phyloP scores from a whole-genome alignment of 2,113 vertebrate genomes.

The Peromyscus polionotus region DNA sequence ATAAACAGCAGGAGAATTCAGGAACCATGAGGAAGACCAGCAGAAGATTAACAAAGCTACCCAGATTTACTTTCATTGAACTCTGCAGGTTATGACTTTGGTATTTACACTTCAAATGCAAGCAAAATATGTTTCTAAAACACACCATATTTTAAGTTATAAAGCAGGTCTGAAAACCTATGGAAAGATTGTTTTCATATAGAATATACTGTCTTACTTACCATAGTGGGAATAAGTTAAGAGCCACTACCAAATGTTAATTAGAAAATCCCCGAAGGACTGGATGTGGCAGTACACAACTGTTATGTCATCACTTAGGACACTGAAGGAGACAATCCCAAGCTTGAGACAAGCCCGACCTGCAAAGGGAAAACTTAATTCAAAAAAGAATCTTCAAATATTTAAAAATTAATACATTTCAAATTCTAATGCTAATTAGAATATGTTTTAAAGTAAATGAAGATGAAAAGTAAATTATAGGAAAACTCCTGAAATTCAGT shows the following conservation, averaged over 20 bases:
- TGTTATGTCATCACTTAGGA: background rate
- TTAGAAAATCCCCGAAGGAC: background rate
- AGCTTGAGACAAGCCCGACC: too few relatives aligned
- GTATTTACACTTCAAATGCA: background rate
- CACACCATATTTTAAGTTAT: background rate
- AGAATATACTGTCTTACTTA: background rate
- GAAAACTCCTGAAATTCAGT: background rate
- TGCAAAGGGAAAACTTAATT: background rate
- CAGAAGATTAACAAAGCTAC: background rate
- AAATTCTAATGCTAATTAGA: background rate
- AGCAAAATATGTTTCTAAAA: background rate
- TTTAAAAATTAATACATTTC: slow-evolving; percentile 19
- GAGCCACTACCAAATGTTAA: background rate
- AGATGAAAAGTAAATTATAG: slow-evolving; percentile 2
- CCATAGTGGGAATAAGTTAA: background rate
- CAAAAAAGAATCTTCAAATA: background rate
- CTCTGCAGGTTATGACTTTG: background rate
- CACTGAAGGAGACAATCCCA: too few relatives aligned
- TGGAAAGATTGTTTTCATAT: background rate
- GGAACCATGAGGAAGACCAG: background rate
- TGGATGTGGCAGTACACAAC: background rate
- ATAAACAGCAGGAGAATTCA: background rate
- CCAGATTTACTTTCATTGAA: background rate
- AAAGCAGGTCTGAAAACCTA: background rate
- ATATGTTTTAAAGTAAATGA: background rate